A percentile compares a stretch with the other conserved stretches of the same genome.
These are phyloP conservation scores for Centropristis striata DNA, from an alignment of 2,113 vertebrate species.

Conservation along the genomic window DNA sequence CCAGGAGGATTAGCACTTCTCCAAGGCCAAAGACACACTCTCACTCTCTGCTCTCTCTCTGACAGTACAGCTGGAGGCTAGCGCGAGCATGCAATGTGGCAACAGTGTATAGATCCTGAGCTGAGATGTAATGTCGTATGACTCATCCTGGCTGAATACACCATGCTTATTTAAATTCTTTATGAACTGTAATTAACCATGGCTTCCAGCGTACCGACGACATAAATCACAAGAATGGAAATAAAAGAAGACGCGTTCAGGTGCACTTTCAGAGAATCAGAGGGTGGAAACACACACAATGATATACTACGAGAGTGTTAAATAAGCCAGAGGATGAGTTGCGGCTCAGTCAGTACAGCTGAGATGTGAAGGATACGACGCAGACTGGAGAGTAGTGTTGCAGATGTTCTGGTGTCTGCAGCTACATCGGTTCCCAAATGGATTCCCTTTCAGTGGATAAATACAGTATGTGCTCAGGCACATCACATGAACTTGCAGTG, in stretches of 20 bases:
- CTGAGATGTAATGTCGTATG: conserved; percentile 7
- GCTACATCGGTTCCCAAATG: conserved; percentile 14
- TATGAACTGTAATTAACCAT: conserved; percentile 38
- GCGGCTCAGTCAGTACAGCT: not conserved
- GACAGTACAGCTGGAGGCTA: not conserved
- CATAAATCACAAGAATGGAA: conserved; percentile 21
- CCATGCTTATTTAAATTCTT: conserved; percentile 42
- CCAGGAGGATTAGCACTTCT: conserved; percentile 54
- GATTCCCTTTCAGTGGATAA: not conserved
- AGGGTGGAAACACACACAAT: not conserved
- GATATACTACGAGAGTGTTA: not conserved
- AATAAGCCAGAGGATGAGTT: conserved; percentile 8
- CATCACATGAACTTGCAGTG: not conserved
- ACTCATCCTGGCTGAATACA: conserved; percentile 17
- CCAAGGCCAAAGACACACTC: conserved; percentile 24
- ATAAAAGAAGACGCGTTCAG: conserved; percentile 2
- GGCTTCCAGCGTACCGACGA: not conserved
- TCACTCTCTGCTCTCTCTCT: not conserved
- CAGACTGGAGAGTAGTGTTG: not conserved
- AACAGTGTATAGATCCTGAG: not conserved
- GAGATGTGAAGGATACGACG: not conserved
- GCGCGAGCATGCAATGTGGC: not conserved
- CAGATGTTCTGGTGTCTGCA: conserved; percentile 23
- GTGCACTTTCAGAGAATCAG: not conserved
- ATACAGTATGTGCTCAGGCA: not conserved